Percentiles rank a stretch among this genome's conserved stretches.
Evolutionary conservation across 2,888 invertebrate species (phyloP).

Genomic region (Hedychridium roseum): DNA sequence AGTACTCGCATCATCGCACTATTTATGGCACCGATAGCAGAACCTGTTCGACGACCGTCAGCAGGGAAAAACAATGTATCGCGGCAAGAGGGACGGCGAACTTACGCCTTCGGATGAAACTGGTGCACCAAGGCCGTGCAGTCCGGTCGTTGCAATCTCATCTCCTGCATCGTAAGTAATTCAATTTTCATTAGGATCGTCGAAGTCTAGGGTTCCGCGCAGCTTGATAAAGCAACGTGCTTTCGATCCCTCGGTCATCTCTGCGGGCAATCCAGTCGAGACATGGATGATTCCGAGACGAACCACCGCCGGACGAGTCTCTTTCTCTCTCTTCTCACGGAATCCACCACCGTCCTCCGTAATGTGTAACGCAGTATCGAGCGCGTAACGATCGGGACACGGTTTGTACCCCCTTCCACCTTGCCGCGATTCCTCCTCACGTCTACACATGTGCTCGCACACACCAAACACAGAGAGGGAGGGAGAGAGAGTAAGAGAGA

Average conservation of each 20-base stretch:
- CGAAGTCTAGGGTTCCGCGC: no score
- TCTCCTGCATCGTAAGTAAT: no score
- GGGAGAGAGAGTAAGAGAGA: no score
- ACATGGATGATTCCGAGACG: no score
- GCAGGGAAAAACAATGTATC: slow-evolving; percentile 24
- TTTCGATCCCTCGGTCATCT: no score
- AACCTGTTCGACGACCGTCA: slow-evolving; percentile 25
- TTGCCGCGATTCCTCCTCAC: slow-evolving; percentile 48
- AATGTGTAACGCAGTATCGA: slow-evolving; percentile 50
- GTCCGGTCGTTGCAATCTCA: slow-evolving; percentile 10
- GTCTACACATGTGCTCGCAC: slow-evolving; percentile 41
- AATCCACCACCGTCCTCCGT: no score
- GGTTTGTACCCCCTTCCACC: slow-evolving; percentile 54
- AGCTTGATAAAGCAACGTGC: no score
- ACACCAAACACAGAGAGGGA: slow-evolving; percentile 9
- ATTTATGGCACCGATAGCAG: slow-evolving; percentile 28
- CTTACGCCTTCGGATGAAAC: slow-evolving; percentile 2
- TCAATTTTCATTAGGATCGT: no score
- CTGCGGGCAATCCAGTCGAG: no score
- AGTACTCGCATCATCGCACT: no score
- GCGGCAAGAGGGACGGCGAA: background rate
- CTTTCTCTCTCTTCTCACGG: no score
- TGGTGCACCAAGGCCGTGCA: slow-evolving; percentile 11
- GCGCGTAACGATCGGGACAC: slow-evolving; percentile 54
- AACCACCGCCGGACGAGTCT: no score